Evolutionary conservation across 2,113 vertebrate genomes (phyloP).

Genomic region (Phoenicopterus ruber): DNA sequence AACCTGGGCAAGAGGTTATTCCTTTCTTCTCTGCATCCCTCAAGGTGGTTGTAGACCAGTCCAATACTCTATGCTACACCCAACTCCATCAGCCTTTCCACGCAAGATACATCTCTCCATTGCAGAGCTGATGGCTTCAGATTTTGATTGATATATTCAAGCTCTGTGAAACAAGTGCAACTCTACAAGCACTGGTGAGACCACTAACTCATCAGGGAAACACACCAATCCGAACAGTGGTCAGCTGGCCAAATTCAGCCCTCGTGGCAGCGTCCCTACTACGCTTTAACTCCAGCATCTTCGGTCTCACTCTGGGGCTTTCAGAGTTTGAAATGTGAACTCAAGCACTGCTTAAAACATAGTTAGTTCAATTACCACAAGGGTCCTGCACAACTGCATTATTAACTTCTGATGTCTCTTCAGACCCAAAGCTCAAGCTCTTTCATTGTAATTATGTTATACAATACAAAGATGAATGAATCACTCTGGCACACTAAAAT

Average conservation of each 20-base stretch:
- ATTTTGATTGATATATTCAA: background rate
- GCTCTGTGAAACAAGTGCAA: background rate
- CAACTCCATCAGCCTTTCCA: background rate
- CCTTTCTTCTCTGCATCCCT: background rate
- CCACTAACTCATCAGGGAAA: background rate
- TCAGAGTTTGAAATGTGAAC: background rate
- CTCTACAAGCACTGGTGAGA: background rate
- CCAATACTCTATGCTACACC: background rate
- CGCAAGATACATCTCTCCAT: background rate
- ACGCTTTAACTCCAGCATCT: background rate
- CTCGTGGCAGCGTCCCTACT: background rate
- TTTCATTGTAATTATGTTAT: background rate
- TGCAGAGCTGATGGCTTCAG: background rate
- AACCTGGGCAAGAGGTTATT: background rate
- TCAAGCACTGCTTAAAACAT: background rate
- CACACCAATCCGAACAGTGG: background rate
- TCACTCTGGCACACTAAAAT: background rate
- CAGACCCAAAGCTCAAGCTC: background rate
- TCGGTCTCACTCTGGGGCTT: background rate
- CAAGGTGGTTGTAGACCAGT: background rate
- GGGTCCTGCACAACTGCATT: background rate
- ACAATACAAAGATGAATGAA: background rate
- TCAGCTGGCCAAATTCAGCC: background rate
- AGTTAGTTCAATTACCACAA: background rate
- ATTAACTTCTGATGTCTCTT: background rate